A percentile compares a stretch with the other conserved stretches of the same genome.
phyloP scores from a whole-genome alignment of 2,888 invertebrate genomes.

The Blastobasis adustella region DNA sequence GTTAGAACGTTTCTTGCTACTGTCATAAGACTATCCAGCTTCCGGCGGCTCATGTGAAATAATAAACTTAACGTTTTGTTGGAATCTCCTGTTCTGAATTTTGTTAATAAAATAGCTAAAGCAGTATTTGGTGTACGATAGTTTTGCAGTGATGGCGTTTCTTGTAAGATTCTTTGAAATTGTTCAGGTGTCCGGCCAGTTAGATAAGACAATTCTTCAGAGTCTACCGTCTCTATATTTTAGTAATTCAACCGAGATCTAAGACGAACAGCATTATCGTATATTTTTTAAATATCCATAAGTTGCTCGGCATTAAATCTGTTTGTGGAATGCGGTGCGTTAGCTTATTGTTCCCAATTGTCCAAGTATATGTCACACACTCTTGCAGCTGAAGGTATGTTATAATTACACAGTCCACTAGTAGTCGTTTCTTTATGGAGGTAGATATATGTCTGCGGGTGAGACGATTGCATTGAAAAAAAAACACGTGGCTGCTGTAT shows the following conservation, averaged over 20 bases:
- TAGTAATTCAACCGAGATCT: background rate
- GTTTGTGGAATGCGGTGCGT: background rate
- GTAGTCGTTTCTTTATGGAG: background rate
- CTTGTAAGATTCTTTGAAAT: background rate
- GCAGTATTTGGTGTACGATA: background rate
- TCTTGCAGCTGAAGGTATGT: background rate
- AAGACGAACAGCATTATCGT: background rate
- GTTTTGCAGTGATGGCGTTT: background rate
- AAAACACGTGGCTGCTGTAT: background rate
- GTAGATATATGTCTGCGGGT: background rate
- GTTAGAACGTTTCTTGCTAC: background rate
- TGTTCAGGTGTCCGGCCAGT: background rate
- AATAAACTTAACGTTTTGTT: background rate
- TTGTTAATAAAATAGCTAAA: background rate
- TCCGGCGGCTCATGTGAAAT: background rate
- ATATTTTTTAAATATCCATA: background rate
- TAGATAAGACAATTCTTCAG: background rate
- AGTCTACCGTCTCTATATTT: background rate
- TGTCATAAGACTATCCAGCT: background rate
- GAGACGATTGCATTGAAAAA: background rate
- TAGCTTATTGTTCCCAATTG: background rate
- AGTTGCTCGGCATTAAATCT: background rate
- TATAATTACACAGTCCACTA: background rate
- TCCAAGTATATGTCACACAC: background rate
- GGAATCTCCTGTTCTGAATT: background rate